phyloP scores from a whole-genome alignment of 2,113 vertebrate genomes.

The Casuarius casuarius region DNA sequence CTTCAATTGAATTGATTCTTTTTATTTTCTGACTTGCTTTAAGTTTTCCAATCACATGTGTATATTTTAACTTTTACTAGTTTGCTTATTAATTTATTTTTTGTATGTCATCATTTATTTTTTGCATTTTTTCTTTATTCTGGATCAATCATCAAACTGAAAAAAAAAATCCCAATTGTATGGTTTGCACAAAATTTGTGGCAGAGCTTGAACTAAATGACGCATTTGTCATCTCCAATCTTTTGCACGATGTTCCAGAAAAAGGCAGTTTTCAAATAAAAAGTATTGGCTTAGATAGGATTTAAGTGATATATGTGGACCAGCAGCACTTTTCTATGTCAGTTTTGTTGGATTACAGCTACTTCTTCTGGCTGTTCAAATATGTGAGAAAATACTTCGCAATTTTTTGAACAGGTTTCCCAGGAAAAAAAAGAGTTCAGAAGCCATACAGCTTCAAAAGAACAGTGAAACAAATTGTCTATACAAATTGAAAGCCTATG shows the following conservation, averaged over 20 bases:
- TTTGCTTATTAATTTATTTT: accelerated
- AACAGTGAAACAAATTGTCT: neutral
- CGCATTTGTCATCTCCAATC: neutral
- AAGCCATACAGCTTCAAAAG: accelerated
- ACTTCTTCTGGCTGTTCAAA: neutral
- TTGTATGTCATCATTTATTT: accelerated
- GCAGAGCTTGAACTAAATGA: neutral
- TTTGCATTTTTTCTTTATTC: neutral
- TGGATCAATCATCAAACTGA: accelerated
- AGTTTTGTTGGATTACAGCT: neutral
- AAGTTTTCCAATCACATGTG: neutral
- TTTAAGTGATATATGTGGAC: neutral
- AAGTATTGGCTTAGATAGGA: neutral
- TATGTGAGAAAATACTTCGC: neutral
- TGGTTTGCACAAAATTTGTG: neutral
- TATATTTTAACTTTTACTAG: neutral
- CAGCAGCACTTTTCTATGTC: neutral
- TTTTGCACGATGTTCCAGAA: neutral
- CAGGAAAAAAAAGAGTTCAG: neutral
- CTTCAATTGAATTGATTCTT: neutral
- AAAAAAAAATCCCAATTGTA: neutral
- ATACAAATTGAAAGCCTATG: neutral
- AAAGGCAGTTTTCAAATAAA: neutral
- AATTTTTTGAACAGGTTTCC: neutral
- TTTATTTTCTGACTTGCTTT: neutral